Conservation (phyloP, 2,113 vertebrate species). For the Eubucco bourcierii region DNA sequence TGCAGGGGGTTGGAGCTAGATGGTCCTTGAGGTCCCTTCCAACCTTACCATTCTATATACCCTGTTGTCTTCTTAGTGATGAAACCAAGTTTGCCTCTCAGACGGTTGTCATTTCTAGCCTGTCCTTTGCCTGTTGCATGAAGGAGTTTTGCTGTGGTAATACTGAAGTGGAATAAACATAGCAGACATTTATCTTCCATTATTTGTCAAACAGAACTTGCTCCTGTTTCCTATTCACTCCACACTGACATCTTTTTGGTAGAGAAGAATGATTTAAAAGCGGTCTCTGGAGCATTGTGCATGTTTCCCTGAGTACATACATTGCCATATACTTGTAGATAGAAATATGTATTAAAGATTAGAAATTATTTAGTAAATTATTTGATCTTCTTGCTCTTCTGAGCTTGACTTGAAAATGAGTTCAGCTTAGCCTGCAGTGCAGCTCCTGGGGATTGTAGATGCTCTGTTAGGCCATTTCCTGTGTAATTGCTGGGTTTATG, state of each 20-base stretch:
- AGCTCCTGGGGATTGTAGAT: background rate
- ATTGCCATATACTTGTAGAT: too few relatives aligned
- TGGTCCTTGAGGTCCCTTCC: too few relatives aligned
- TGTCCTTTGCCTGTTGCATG: too few relatives aligned
- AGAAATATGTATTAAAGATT: background rate
- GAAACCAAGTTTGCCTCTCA: too few relatives aligned
- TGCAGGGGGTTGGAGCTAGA: too few relatives aligned
- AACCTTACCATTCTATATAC: too few relatives aligned
- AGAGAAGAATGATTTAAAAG: background rate
- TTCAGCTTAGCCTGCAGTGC: background rate
- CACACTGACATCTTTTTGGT: background rate
- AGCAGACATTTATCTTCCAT: background rate
- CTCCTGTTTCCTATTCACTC: background rate
- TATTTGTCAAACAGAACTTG: fast-evolving
- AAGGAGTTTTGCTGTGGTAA: background rate
- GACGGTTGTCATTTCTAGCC: too few relatives aligned
- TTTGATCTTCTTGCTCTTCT: background rate
- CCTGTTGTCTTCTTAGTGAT: background rate
- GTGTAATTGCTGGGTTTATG: background rate
- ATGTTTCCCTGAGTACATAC: fast-evolving
- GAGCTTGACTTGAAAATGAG: background rate
- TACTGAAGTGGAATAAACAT: background rate
- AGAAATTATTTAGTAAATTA: background rate
- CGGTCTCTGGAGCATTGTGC: background rate
- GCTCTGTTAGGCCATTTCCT: background rate